Evolutionary conservation across 2,113 vertebrate genomes (phyloP).

Genomic region (Aptenodytes patagonicus): DNA sequence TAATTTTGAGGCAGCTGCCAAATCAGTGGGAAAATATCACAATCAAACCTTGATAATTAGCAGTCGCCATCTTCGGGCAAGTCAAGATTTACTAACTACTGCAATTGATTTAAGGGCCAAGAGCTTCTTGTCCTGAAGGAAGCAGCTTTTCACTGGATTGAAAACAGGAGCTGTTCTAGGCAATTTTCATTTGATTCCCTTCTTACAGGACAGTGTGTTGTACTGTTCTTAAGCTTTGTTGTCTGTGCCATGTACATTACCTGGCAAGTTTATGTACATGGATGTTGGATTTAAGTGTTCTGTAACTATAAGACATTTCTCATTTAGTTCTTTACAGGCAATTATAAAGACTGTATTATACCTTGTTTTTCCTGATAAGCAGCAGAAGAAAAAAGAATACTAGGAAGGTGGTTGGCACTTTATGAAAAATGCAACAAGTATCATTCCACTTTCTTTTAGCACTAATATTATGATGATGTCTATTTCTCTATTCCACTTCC

Average conservation of each 20-base stretch:
- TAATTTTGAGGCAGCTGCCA: neutral
- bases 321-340: neutral
- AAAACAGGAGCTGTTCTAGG: neutral
- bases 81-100: neutral
- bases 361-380: neutral
- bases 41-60: neutral
- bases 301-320: neutral
- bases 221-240: neutral
- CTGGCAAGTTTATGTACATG: neutral
- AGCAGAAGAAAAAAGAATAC: neutral
- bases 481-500: neutral
- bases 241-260: neutral
- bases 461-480: neutral
- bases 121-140: neutral
- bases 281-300: neutral
- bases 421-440: neutral
- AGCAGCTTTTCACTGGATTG: neutral
- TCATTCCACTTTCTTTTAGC: neutral
- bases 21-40: neutral
- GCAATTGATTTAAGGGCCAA: neutral
- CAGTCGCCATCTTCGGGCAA: neutral
- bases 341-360: neutral
- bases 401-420: neutral
- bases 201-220: neutral
- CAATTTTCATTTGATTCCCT: neutral